Evolutionary conservation across 2,113 vertebrate species (phyloP), one percentile per base, ranked within the genome.

Genomic region (Todiramphus saurophagus): DNA sequence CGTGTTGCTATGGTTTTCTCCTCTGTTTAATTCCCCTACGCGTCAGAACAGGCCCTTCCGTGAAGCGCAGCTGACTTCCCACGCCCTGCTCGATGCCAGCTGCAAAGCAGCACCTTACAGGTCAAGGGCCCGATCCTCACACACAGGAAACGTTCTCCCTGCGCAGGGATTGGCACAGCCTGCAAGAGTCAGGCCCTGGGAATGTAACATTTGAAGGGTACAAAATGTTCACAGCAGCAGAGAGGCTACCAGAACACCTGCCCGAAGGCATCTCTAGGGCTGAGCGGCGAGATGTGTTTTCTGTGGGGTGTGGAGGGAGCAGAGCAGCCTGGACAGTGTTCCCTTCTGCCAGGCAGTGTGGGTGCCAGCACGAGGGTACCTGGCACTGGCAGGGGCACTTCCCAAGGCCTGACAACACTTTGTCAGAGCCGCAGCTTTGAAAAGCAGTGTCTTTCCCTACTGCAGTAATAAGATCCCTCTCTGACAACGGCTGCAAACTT

Each of bases 1-100:
- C 1, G 89, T 28, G 92, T 94, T 96, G 96, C 95, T 91, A 94
- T 88, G 89, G 92, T 30, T 84, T 92, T 92, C 43, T 68, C 85
- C 81, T 89, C 62, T 64, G 91, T 79, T 92, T 75, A 89, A 89
- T 80, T 89, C 77, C 86, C 14, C 0, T 37, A 76, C 62, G 30
- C 31, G 69, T 83, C 89, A 89, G 89, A 87, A 69, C 88, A 94
- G 70, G 89, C 92, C 89, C 55, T 93, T 75, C 66, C 4, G 7
- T 5, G 77, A 83, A 35, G 74, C 0, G 25, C 14, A n/a, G 56
- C 77, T 92, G 83, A 69, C 60, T 92, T 87, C 86, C 89, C 20
- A 53, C 55, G 33, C 62, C 62, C 69, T 43, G 62, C 90, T 87
- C 85, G 23, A 15, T 53, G 69, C 60, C 88, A 78, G 58, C 73